A percentile compares a stretch with the other conserved stretches of the same genome.
These are phyloP conservation scores for Halcyon chelicuti DNA, from an alignment of 2,797 vertebrate genomes.

Conservation along the genomic window DNA sequence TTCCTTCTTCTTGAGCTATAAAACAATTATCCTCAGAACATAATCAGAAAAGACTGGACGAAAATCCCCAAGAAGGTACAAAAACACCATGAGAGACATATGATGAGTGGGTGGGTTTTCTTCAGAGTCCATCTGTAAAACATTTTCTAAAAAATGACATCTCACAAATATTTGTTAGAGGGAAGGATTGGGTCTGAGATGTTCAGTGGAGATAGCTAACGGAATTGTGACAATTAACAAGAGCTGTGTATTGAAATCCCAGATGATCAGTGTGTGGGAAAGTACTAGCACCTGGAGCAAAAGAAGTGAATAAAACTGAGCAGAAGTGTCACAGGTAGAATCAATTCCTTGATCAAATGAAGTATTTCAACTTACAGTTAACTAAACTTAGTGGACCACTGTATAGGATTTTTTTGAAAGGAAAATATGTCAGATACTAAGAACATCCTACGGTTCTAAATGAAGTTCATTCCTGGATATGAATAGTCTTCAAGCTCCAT, in stretches of 20 bases:
- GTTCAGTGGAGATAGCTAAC: neutral
- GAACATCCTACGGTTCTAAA: neutral
- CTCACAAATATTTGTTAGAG: slow-evolving; percentile 10
- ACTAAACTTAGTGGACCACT: neutral
- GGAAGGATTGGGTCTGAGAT: neutral
- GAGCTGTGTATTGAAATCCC: neutral
- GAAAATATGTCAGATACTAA: neutral
- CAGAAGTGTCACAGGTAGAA: neutral
- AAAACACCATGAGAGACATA: slow-evolving; percentile 35
- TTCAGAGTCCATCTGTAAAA: slow-evolving; percentile 66
- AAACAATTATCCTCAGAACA: neutral
- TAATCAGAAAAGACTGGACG: neutral
- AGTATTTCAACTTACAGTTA: neutral
- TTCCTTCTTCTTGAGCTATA: neutral
- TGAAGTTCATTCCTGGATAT: neutral
- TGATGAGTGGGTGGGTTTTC: slow-evolving; percentile 72
- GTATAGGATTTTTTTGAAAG: neutral
- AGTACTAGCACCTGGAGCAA: neutral
- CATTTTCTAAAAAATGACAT: slow-evolving; percentile 5
- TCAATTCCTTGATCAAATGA: neutral
- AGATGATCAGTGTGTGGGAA: neutral
- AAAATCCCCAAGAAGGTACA: slow-evolving; percentile 50
- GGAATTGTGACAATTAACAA: slow-evolving; percentile 11
- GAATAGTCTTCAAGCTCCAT: neutral
- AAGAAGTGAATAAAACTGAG: neutral